phyloP scores from a whole-genome alignment of 2,797 vertebrate genomes.

The Cirrhinus mrigala region DNA sequence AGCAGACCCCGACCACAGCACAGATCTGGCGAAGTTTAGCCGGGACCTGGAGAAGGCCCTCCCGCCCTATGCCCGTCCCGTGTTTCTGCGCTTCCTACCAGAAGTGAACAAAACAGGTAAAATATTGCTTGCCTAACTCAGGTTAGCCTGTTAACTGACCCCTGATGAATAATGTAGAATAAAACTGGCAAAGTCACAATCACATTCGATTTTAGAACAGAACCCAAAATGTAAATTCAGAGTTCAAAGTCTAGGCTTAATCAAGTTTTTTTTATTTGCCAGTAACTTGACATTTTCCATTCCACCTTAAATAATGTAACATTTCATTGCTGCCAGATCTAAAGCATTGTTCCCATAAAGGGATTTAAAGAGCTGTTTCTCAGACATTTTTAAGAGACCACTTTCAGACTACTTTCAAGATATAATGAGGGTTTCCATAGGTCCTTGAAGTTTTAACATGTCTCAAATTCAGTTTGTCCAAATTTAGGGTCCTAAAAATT shows the following conservation, averaged over 20 bases:
- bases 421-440: neutral
- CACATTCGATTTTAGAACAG: neutral
- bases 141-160: too few species aligned
- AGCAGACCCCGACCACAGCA: slow-evolving; percentile 79
- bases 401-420: too few species aligned
- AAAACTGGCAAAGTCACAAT: neutral
- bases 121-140: neutral
- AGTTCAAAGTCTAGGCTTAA: neutral
- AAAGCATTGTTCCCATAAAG: neutral
- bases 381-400: neutral
- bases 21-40: slow-evolving; percentile 85
- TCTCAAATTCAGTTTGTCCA: neutral
- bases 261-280: neutral
- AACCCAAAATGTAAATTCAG: neutral
- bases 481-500: neutral
- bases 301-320: neutral
- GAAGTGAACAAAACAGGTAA: slow-evolving; percentile 94
- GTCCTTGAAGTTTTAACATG: neutral
- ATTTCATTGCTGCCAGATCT: too few species aligned
- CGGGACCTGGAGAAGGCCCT: slow-evolving; percentile 88
- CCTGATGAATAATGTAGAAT: neutral
- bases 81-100: slow-evolving; percentile 90
- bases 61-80: slow-evolving; percentile 88
- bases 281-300: neutral
- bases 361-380: neutral